Conservation (phyloP, 2,113 vertebrate species). For the Nerophis ophidion region DNA sequence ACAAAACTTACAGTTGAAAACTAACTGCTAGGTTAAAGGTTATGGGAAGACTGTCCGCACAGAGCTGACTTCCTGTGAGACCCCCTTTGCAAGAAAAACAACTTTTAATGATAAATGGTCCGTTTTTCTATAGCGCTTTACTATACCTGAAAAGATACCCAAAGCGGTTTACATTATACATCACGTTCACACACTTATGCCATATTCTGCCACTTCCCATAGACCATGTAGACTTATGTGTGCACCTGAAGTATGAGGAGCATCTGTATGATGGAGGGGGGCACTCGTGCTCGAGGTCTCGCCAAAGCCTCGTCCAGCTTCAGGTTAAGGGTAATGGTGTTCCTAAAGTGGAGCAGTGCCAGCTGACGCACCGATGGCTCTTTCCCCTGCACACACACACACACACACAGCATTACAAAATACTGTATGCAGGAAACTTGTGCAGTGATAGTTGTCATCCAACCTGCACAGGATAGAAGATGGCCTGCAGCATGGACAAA, state of each 20-base stretch:
- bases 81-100: slow-evolving; percentile 16
- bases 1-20: too few relatives aligned
- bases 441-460: background rate
- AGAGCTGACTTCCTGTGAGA: slow-evolving; percentile 55
- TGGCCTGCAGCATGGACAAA: slow-evolving; percentile 91
- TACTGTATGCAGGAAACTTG: too few relatives aligned
- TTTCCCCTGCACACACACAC: slow-evolving; percentile 49
- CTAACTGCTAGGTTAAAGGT: slow-evolving; percentile 15
- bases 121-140: too few relatives aligned
- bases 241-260: slow-evolving; percentile 86
- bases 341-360: slow-evolving; percentile 88
- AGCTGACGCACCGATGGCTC: slow-evolving; percentile 81
- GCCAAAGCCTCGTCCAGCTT: slow-evolving; percentile 86
- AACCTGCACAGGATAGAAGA: slow-evolving; percentile 98
- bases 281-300: slow-evolving; percentile 81
- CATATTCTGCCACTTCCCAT: slow-evolving; percentile 26
- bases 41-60: slow-evolving; percentile 56
- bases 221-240: slow-evolving; percentile 15
- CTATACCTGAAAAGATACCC: too few relatives aligned
- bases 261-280: slow-evolving; percentile 91
- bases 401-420: background rate
- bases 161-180: too few relatives aligned
- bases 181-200: background rate
- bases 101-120: too few relatives aligned
- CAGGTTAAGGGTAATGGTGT: slow-evolving; percentile 88